Base-by-base conservation (phyloP, 2,888 invertebrate species). In the Kuschelorhynchus macadamiae region DNA sequence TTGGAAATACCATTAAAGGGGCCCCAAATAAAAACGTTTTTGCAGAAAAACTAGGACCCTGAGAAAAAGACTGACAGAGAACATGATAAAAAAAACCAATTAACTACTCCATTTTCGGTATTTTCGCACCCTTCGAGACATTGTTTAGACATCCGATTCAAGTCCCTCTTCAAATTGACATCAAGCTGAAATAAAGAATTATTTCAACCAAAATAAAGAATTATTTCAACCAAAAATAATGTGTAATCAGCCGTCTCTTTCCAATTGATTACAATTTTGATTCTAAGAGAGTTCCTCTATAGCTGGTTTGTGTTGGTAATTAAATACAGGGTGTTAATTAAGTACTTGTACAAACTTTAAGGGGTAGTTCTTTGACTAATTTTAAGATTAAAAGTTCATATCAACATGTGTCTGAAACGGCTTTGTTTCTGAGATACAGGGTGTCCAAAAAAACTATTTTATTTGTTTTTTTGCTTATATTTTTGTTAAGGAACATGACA, bases 71-170 rank as follows among this genome's bases (percentile, higher is more conserved):
- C 67, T 52, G 67, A 67, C 67, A 53, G 67, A 33, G 61, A 49
- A 56, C 64, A 53, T 55, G 60, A 61, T 55, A 61, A 67, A 67
- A 64, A 67, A 67, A 67, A 67, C n/a, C 67, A 67, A 67, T 67
- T 67, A 67, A 61, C 67, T 56, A 53, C 67, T 61, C 67, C 67
- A 66, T 66, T 66, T 66, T 66, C 59, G 66, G 59, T 61, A 67
- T 67, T 67, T 67, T 67, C 60, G 47, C 55, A 67, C 61, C 61
- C 67, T 67, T 36, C 39, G 46, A 67, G 67, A 61, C 55, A 67
- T 55, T 55, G 67, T 61, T 67, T 67, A 67, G 67, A 67, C 61
- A 61, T 61, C 66, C 59, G 66, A 53, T 66, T 66, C 47, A 33
- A 57, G 66, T 21, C 66, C 66, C 66, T 66, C 59, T 66, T 66